Base-by-base conservation (phyloP, 2,113 vertebrate genomes). In the Orthonyx spaldingii region DNA sequence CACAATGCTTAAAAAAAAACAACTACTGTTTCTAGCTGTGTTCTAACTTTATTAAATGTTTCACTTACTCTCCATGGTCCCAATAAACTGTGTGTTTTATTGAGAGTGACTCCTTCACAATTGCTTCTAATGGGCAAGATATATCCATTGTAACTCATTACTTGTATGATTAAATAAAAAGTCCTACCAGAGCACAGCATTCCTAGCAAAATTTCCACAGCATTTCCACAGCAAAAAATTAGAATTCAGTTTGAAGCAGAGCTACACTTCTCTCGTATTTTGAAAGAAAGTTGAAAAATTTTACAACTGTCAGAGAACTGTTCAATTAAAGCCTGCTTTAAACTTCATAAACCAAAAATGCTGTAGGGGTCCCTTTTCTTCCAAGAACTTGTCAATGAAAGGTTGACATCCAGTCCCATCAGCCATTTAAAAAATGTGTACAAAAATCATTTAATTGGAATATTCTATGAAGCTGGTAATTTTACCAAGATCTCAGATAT, bases 401-500 rank as follows among this genome's bases (percentile, higher is more conserved):
- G 41, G 39, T 23, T 61, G 52, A 49, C 64, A 90, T 64, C 65
- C 74, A 95, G 52, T 95, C 80, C 50, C 79, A 88, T 26, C 39
- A 71, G 41, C 71, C 56, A 88, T 57, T 95, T 70, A 57, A 93
- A 81, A 33, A 92, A 92, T 44, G 52, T 37, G 18, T 83, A 89
- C 44, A 93, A 75, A 94, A 94, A 52, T 49, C 12, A 95, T 61
- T 86, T 82, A 84, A 91, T 16, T 91, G 5, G 44, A 89, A 75
- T 86, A 75, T 32, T 65, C 70, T 96, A 82, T 42, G 44, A 95
- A 96, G 42, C 39, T 89, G n/a, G 56, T 81, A 79, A 94, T 92
- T 91, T 60, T 86, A 91, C 64, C 66, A 88, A 96, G 70, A 85
- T 60, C 76, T 90, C 42, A 90, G 26, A 50, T 47, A 95, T 0